Evolutionary conservation across 2,113 vertebrate genomes (phyloP).

Genomic region (Engystomops pustulosus): DNA sequence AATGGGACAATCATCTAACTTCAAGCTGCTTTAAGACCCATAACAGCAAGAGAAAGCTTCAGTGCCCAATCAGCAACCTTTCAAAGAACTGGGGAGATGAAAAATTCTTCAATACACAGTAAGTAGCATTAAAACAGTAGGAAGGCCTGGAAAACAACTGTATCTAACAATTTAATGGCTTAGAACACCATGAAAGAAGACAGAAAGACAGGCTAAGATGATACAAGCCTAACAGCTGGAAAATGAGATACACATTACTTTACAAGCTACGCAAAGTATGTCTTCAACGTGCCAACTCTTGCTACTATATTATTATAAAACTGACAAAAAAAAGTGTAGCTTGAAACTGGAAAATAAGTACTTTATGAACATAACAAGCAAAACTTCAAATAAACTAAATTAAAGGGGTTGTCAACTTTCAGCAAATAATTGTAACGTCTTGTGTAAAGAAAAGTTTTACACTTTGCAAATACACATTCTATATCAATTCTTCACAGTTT

Average conservation of each 20-base stretch:
- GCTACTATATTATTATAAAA: background rate
- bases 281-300: background rate
- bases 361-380: too few species aligned
- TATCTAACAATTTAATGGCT: constrained; percentile 40
- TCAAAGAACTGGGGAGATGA: constrained; percentile 11
- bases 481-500: too few species aligned
- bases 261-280: constrained; percentile 17
- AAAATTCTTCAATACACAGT: constrained; percentile 3
- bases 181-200: background rate
- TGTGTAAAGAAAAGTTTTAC: too few species aligned
- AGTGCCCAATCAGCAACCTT: constrained; percentile 34
- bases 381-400: too few species aligned
- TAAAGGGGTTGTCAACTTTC: too few species aligned
- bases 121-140: constrained; percentile 30
- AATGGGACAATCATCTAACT: background rate
- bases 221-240: constrained; percentile 12
- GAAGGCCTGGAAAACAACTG: constrained; percentile 38
- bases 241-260: constrained; percentile 19
- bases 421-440: too few species aligned
- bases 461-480: too few species aligned
- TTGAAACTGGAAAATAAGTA: background rate
- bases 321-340: background rate
- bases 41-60: background rate
- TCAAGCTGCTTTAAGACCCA: constrained; percentile 1
- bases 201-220: background rate